These are phyloP conservation scores for Atta texana DNA, from an alignment of 1,140 invertebrate genomes.

Conservation along the genomic window DNA sequence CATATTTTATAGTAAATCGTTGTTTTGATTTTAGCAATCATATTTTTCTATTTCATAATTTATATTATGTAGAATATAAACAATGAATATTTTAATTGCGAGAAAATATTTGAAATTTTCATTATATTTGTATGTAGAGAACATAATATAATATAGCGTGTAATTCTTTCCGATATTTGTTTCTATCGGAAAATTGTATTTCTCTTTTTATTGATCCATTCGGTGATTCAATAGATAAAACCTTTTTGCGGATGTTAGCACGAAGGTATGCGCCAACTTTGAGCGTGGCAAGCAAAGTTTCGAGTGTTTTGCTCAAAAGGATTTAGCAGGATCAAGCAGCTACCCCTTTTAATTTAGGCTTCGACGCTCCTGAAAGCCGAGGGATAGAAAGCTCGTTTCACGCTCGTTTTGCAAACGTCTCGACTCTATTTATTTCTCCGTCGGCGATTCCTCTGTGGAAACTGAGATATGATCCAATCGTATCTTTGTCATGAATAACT, in stretches of 20 bases:
- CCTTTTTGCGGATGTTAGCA: slow-evolving; percentile 49
- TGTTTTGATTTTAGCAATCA: slow-evolving; percentile 3
- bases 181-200: not conserved
- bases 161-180: not conserved
- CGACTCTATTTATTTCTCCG: slow-evolving; percentile 61
- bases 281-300: slow-evolving; percentile 68
- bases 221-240: slow-evolving; percentile 63
- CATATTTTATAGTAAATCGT: not conserved
- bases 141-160: not conserved
- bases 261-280: slow-evolving; percentile 66
- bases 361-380: slow-evolving; percentile 66
- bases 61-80: not conserved
- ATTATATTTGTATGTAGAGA: not conserved
- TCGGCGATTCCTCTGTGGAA: slow-evolving; percentile 31
- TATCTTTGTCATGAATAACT: slow-evolving; percentile 45
- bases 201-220: slow-evolving; percentile 35
- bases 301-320: slow-evolving; percentile 75
- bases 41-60: not conserved
- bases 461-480: slow-evolving; percentile 33
- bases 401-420: slow-evolving; percentile 47
- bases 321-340: slow-evolving; percentile 72
- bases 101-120: slow-evolving; percentile 4
- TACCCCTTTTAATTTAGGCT: slow-evolving; percentile 71
- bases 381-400: slow-evolving; percentile 60
- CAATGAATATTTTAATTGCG: slow-evolving; percentile 10